A percentile compares a stretch with the other conserved stretches of the same genome.
Evolutionary conservation across 2,113 vertebrate genomes (phyloP).

Genomic region (Anguilla japonica): DNA sequence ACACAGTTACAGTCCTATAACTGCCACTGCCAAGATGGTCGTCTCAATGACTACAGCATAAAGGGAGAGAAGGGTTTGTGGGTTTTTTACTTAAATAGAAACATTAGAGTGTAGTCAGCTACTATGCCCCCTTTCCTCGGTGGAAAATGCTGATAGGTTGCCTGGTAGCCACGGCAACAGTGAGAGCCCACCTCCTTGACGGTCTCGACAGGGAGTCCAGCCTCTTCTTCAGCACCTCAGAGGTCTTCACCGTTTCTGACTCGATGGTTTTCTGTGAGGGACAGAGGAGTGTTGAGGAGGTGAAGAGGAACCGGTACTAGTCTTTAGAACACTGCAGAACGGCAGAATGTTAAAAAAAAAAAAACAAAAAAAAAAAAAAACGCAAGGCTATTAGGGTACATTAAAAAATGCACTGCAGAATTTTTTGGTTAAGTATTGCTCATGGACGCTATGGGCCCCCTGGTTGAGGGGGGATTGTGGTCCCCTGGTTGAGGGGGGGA

Average conservation of each 20-base stretch:
- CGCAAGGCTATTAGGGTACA: not conserved
- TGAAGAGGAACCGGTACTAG: not conserved
- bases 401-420: not conserved
- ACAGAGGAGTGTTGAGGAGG: not conserved
- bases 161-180: not conserved
- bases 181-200: slow-evolving; percentile 83
- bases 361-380: not conserved
- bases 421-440: no score
- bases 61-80: no score
- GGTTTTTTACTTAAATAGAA: no score
- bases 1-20: no score
- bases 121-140: not conserved
- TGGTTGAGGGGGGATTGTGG: no score
- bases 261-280: slow-evolving; percentile 87
- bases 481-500: no score
- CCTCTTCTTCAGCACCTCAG: slow-evolving; percentile 86
- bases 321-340: not conserved
- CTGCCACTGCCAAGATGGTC: no score
- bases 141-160: not conserved
- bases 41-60: no score
- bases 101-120: no score
- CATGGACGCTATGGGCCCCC: no score
- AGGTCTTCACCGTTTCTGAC: slow-evolving; percentile 88
- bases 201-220: slow-evolving; percentile 81
- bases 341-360: no score